Percentiles rank a stretch among this genome's conserved stretches.
These are phyloP conservation scores for Tetragonula clypearis DNA, from an alignment of 1,140 invertebrate genomes.

Conservation along the genomic window DNA sequence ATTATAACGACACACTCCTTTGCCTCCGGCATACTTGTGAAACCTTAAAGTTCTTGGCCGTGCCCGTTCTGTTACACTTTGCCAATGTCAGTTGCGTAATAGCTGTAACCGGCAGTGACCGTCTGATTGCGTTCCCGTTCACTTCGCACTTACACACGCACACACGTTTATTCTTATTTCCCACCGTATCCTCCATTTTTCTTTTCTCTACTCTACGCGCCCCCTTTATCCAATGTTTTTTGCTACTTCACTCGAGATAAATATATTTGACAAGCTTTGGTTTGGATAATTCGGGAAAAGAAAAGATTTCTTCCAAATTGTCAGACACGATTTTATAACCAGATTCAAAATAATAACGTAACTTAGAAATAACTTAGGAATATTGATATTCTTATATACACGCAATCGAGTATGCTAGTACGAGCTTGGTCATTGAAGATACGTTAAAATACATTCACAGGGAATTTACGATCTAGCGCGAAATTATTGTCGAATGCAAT, in stretches of 20 bases:
- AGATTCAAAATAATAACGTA: neutral
- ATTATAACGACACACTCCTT: neutral
- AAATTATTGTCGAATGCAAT: too few relatives aligned
- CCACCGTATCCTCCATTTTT: neutral
- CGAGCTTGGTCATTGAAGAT: neutral
- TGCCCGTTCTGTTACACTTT: slow-evolving; percentile 48
- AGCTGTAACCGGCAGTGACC: slow-evolving; percentile 79
- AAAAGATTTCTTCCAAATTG: neutral
- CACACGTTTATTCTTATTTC: neutral
- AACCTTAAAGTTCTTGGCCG: slow-evolving; percentile 60
- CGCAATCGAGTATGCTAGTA: neutral
- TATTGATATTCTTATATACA: neutral
- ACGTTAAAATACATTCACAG: neutral
- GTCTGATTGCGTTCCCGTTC: slow-evolving; percentile 82
- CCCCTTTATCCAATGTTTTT: neutral
- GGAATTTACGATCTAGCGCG: too few relatives aligned
- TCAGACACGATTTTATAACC: neutral
- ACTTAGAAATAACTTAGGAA: neutral
- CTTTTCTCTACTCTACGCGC: neutral
- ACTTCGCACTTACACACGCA: neutral
- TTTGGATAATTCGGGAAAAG: too few relatives aligned
- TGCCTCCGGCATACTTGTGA: slow-evolving; percentile 29
- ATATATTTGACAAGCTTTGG: too few relatives aligned
- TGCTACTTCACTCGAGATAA: neutral
- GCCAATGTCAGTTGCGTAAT: slow-evolving; percentile 37